Evolutionary conservation across 2,888 invertebrate species (phyloP).

Genomic region (Carabus problematicus): DNA sequence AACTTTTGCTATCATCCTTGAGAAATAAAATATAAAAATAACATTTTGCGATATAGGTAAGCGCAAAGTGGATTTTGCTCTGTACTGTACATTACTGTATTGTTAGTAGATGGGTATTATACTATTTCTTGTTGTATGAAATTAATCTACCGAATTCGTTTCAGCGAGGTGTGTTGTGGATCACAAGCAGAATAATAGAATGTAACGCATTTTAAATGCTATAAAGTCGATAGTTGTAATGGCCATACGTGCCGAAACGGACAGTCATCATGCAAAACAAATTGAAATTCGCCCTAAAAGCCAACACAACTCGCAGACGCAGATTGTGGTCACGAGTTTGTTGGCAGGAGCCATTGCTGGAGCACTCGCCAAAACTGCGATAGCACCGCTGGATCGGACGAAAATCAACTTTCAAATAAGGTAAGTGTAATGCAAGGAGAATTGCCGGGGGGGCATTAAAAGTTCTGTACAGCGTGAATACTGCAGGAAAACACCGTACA

Average conservation of each 20-base stretch:
- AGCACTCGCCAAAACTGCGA: constrained; percentile 92
- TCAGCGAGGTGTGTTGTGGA: constrained; percentile 9
- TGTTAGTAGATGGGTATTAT: neutral
- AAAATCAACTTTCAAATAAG: constrained; percentile 98
- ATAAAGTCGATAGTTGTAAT: constrained; percentile 25
- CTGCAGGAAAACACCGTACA: constrained; percentile 72
- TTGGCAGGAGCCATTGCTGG: constrained; percentile 93
- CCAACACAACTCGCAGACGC: constrained; percentile 49
- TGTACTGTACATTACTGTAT: neutral
- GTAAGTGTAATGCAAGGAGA: constrained; percentile 55
- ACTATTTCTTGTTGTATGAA: neutral
- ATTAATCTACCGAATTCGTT: constrained; percentile 8
- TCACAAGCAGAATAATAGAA: constrained; percentile 13
- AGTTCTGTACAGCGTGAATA: constrained; percentile 8
- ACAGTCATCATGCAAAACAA: constrained; percentile 13
- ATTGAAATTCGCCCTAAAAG: neutral
- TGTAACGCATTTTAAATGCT: constrained; percentile 30
- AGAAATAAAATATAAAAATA: constrained; percentile 14
- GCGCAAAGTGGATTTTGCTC: neutral
- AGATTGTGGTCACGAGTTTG: constrained; percentile 80
- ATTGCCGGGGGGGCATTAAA: constrained; percentile 1
- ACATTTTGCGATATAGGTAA: constrained; percentile 15
- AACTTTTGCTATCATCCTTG: constrained; percentile 41
- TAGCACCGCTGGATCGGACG: constrained; percentile 96
- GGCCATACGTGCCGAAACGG: constrained; percentile 29